A percentile compares a stretch with the other conserved stretches of the same genome.
Evolutionary conservation across 1,140 invertebrate genomes (phyloP).

Genomic region (Temnothorax nylanderi): DNA sequence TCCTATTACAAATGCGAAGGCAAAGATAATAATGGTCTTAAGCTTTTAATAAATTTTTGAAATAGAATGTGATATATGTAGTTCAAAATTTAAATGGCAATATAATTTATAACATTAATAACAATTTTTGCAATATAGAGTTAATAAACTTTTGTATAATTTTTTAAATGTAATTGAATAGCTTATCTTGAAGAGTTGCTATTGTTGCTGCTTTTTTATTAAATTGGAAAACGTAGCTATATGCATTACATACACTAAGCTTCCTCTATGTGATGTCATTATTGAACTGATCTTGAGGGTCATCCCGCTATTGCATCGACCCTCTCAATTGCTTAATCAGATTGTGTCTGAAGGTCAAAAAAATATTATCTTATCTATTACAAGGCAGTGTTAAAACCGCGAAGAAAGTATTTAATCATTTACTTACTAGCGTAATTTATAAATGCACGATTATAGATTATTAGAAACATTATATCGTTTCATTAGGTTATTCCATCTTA

Average conservation of each 20-base stretch:
- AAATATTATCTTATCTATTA: constrained; percentile 45
- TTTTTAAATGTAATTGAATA: not conserved
- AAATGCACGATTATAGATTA: not conserved
- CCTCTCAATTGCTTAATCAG: constrained; percentile 47
- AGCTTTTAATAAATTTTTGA: constrained; percentile 6
- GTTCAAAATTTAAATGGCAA: not conserved
- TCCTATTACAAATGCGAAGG: not conserved
- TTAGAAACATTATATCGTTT: not conserved
- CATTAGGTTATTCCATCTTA: not conserved
- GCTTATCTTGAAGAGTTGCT: not conserved
- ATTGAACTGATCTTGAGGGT: constrained; percentile 53
- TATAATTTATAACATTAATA: not conserved
- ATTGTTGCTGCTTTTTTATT: not conserved
- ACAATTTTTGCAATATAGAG: not conserved
- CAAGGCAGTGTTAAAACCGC: not conserved
- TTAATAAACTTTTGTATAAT: not conserved
- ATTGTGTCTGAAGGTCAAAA: constrained; percentile 52
- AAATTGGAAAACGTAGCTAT: not conserved
- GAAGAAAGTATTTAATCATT: not conserved
- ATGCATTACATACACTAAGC: not conserved
- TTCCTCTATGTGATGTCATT: constrained; percentile 33
- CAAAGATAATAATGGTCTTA: not conserved
- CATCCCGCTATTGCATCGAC: constrained; percentile 39
- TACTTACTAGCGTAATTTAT: not conserved
- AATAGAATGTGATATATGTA: not conserved